Evolutionary conservation across 2,888 invertebrate species (phyloP).

Genomic region (Spilosoma lubricipeda): DNA sequence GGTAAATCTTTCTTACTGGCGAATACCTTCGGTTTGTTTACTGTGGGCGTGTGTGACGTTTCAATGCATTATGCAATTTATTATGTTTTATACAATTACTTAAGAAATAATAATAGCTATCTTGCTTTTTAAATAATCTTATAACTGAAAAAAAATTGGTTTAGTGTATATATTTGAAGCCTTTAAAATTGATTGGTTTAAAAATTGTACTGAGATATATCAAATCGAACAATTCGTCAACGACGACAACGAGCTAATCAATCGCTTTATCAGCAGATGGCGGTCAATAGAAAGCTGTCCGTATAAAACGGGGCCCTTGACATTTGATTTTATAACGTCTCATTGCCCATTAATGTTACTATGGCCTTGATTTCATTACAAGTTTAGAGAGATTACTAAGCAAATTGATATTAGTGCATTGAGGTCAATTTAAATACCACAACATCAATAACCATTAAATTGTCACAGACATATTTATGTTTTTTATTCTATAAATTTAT

Average conservation of each 20-base stretch:
- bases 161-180: too few species aligned
- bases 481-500: background rate
- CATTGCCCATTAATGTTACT: constrained; percentile 2
- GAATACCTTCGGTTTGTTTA: too few species aligned
- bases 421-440: background rate
- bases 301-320: constrained; percentile 6
- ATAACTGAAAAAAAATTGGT: too few species aligned
- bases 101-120: too few species aligned
- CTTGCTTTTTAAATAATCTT: too few species aligned
- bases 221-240: background rate
- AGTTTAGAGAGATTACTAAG: background rate
- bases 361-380: constrained; percentile 8
- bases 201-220: background rate
- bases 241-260: background rate
- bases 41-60: too few species aligned
- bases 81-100: too few species aligned
- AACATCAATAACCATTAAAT: background rate
- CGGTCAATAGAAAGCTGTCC: constrained; percentile 11
- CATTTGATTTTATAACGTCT: constrained; percentile 12
- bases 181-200: background rate
- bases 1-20: background rate
- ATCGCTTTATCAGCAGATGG: background rate
- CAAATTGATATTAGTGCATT: background rate
- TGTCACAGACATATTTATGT: background rate
- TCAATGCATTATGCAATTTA: too few species aligned